phyloP scores from a whole-genome alignment of 2,888 invertebrate genomes.

The Volucella inanis region DNA sequence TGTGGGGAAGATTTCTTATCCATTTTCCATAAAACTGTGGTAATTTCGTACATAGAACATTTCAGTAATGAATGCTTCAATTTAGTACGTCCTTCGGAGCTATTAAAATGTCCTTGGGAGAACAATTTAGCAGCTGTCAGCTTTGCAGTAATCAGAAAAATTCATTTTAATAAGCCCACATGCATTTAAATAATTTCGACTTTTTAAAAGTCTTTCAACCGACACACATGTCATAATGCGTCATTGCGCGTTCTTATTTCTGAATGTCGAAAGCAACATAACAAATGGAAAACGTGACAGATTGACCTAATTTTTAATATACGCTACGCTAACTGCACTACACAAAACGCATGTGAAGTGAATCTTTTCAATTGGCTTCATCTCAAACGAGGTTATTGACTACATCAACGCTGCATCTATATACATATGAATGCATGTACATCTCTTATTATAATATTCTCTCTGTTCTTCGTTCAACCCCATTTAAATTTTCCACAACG shows the following conservation, averaged over 20 bases:
- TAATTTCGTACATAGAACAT: too few species aligned
- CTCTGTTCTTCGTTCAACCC: slow-evolving; percentile 7
- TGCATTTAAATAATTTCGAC: slow-evolving; percentile 3
- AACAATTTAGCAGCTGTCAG: too few species aligned
- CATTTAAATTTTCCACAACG: slow-evolving; percentile 14
- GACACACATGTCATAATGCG: neutral
- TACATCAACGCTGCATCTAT: slow-evolving; percentile 17
- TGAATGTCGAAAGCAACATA: neutral
- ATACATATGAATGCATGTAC: too few species aligned
- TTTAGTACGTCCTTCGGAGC: too few species aligned
- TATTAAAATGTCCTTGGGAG: too few species aligned
- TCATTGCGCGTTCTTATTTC: neutral
- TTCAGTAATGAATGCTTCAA: too few species aligned
- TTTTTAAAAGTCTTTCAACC: slow-evolving; percentile 18
- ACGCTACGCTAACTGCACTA: neutral
- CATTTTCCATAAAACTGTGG: too few species aligned
- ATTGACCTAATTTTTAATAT: slow-evolving; percentile 41
- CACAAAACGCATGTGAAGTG: slow-evolving; percentile 10
- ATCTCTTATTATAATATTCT: slow-evolving; percentile 25
- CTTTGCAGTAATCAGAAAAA: too few species aligned
- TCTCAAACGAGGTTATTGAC: slow-evolving; percentile 31
- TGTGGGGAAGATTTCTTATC: too few species aligned
- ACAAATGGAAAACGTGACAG: slow-evolving; percentile 40
- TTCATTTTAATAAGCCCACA: too few species aligned
- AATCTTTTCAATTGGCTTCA: slow-evolving; percentile 42